Evolutionary conservation across 1,140 invertebrate species (phyloP), one percentile per base, ranked within the genome.

Genomic region (Bilobella aurantiaca): DNA sequence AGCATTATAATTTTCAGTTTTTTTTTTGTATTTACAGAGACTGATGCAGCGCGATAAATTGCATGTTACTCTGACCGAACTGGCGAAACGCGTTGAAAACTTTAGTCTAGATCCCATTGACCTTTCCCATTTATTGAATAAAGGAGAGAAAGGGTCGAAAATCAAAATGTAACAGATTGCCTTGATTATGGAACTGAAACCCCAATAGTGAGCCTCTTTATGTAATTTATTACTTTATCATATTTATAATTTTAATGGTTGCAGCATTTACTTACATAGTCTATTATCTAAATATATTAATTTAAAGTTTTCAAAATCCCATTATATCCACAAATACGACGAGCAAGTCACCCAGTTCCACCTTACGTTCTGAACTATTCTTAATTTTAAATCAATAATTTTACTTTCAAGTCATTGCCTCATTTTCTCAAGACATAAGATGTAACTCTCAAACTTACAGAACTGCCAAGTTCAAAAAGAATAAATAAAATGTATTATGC

Each of bases 11-110:
- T 62, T 63, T 37, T 34, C n/a, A 2, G 31, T 46, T 23, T 34
- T 65, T 29, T 57, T 21, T 29, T n/a, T 23, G 28, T 27, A 28
- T 28, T 49, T 47, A 30, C 59, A 53, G 65, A 62, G 23, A 27
- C 3, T 18, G 25, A 14, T 8, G 29, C 49, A 56, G 21, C 42
- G 23, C 18, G 34, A 62, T n/a, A 27, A 32, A 57, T 32, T 56
- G 28, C 62, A 46, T 37, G 25, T 18, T 28, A 16, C 29, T 49
- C 1, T 49, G n/a, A 3, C 2, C 25, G 21, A 12, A 27, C 21
- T 63, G 8, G 31, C 46, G 21, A 3, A 16, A 12, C 46, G 28
- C 18, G 49, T 63, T 49, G 2, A 25, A 3, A 28, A 28, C 8
- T 63, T 63, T 31, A 16, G 18, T 25, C 12, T 18, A 3, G 61